Conservation (phyloP, 2,797 vertebrate species). For the Botia almorhae region DNA sequence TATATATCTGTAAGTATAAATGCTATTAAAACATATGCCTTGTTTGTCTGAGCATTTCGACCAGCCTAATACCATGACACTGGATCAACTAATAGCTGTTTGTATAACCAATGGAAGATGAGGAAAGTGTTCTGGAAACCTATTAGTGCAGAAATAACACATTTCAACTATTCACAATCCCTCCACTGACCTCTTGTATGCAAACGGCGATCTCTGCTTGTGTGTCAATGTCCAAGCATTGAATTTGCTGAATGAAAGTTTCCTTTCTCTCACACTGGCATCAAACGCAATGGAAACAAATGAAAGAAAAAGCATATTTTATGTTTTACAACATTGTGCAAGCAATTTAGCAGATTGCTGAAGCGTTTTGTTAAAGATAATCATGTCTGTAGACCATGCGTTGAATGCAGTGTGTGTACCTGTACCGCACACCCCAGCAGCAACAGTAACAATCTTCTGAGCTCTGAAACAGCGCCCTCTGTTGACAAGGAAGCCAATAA, state of each 20-base stretch:
- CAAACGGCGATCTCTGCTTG: conserved; percentile 83
- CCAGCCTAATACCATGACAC: too few relatives aligned
- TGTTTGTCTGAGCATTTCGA: too few relatives aligned
- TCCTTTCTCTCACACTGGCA: conserved; percentile 87
- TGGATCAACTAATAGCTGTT: too few relatives aligned
- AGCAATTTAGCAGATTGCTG: neutral
- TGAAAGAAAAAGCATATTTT: neutral
- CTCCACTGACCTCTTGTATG: conserved; percentile 85
- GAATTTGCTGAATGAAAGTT: conserved; percentile 88
- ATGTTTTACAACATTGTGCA: conserved; percentile 3
- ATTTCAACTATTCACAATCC: neutral
- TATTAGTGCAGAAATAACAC: neutral
- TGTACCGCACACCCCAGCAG: conserved; percentile 90
- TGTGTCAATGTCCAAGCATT: conserved; percentile 82
- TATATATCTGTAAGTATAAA: too few relatives aligned
- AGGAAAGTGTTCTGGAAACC: too few relatives aligned
- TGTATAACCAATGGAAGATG: too few relatives aligned
- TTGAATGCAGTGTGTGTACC: conserved; percentile 69
- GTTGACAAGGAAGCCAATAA: conserved; percentile 34
- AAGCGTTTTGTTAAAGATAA: conserved; percentile 15
- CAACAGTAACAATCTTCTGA: conserved; percentile 83
- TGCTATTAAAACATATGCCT: too few relatives aligned
- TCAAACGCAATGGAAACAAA: neutral
- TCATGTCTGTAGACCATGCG: conserved; percentile 23
- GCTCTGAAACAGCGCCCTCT: conserved; percentile 86